These are phyloP conservation scores for Carposina sasakii DNA, from an alignment of 1,140 invertebrate species.

Conservation along the genomic window DNA sequence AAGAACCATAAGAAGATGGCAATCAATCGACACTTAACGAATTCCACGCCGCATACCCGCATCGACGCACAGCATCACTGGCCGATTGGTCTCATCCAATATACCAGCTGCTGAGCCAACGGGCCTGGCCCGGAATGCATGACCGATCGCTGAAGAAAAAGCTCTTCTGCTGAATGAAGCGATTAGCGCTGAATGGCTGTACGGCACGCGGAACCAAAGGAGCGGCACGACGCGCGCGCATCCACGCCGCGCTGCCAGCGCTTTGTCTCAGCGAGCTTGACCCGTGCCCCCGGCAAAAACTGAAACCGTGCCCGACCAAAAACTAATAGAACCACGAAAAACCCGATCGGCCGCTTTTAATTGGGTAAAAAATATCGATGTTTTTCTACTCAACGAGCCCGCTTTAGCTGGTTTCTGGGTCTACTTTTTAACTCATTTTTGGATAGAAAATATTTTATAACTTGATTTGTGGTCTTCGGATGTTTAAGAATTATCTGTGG, in stretches of 20 bases:
- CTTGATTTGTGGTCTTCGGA: too few relatives aligned
- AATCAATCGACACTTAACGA: too few relatives aligned
- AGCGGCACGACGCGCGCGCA: constrained; percentile 49
- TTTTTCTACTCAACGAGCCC: too few relatives aligned
- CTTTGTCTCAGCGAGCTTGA: constrained; percentile 66
- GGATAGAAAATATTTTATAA: too few relatives aligned
- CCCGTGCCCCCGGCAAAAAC: constrained; percentile 65
- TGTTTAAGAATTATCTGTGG: too few relatives aligned
- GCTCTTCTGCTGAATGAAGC: constrained; percentile 60
- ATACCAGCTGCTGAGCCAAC: constrained; percentile 5
- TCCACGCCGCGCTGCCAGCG: constrained; percentile 48
- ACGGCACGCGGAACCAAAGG: constrained; percentile 66
- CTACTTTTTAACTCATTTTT: too few relatives aligned
- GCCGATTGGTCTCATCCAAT: too few relatives aligned
- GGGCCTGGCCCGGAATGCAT: constrained; percentile 54
- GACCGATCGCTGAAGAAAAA: constrained; percentile 59
- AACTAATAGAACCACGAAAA: constrained; percentile 45
- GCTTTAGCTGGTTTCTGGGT: too few relatives aligned
- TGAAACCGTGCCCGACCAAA: constrained; percentile 24
- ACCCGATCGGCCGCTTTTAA: constrained; percentile 39
- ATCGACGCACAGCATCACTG: too few relatives aligned
- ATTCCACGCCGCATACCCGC: too few relatives aligned
- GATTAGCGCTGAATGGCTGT: constrained; percentile 61
- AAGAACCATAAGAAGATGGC: too few relatives aligned
- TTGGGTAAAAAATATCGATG: constrained; percentile 63